These are phyloP conservation scores for Calephelis virginiensis DNA, from an alignment of 1,140 invertebrate species.

Conservation along the genomic window DNA sequence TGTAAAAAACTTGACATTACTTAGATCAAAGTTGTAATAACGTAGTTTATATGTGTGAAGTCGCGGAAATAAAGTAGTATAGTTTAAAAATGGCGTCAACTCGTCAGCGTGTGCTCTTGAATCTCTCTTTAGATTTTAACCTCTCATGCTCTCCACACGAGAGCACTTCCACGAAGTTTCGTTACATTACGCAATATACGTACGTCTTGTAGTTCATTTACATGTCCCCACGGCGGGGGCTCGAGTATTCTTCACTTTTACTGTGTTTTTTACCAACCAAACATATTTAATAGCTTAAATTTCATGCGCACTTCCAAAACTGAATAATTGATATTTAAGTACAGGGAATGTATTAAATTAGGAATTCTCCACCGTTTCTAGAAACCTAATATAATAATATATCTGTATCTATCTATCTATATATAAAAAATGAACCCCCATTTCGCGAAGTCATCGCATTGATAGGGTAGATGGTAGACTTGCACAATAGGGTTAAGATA, in stretches of 20 bases:
- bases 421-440: too few species aligned
- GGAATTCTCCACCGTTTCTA: too few species aligned
- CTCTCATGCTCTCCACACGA: slow-evolving; percentile 30
- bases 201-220: slow-evolving; percentile 30
- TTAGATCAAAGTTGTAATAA: too few species aligned
- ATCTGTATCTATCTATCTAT: too few species aligned
- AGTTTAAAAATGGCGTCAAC: slow-evolving; percentile 1
- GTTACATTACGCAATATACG: slow-evolving; percentile 30
- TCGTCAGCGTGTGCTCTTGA: slow-evolving; percentile 28
- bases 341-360: too few species aligned
- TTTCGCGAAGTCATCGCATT: too few species aligned
- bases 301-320: background rate
- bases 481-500: too few species aligned
- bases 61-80: too few species aligned
- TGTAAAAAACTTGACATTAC: too few species aligned
- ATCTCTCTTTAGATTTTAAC: slow-evolving; percentile 34
- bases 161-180: slow-evolving; percentile 31
- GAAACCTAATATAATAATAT: too few species aligned
- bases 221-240: slow-evolving; percentile 14
- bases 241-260: background rate
- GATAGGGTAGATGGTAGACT: too few species aligned
- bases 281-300: background rate
- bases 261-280: slow-evolving; percentile 1
- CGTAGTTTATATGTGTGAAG: too few species aligned
- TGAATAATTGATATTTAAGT: background rate